A percentile compares a stretch with the other conserved stretches of the same genome.
phyloP scores from a whole-genome alignment of 2,797 vertebrate species.

The Enteromius paludinosus region DNA sequence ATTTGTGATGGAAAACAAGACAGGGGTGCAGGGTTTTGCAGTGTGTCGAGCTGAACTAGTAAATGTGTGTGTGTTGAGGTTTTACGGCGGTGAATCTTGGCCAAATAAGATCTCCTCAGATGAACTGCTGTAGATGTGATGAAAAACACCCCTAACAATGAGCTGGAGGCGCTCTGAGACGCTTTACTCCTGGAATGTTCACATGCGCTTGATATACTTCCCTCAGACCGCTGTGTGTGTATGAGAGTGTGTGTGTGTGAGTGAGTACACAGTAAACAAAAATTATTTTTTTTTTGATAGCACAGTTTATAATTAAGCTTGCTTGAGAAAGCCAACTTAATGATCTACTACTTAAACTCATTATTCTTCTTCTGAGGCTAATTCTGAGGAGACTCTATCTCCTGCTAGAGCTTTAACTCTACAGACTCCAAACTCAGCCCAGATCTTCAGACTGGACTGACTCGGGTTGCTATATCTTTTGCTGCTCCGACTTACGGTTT shows the following conservation, averaged over 20 bases:
- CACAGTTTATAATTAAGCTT: too few relatives aligned
- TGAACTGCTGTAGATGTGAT: not conserved
- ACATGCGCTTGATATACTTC: not conserved
- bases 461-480: too few relatives aligned
- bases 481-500: too few relatives aligned
- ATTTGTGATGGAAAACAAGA: not conserved
- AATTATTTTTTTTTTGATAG: too few relatives aligned
- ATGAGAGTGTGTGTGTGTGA: not conserved
- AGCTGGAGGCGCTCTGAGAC: not conserved
- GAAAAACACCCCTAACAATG: slow-evolving; percentile 4
- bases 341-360: too few relatives aligned
- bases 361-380: too few relatives aligned
- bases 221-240: not conserved
- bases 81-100: not conserved
- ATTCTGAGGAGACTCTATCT: too few relatives aligned
- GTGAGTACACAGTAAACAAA: too few relatives aligned
- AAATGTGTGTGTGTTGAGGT: not conserved
- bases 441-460: too few relatives aligned
- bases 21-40: not conserved
- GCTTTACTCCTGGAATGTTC: not conserved
- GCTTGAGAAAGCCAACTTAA: too few relatives aligned
- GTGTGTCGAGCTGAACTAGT: not conserved
- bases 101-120: not conserved
- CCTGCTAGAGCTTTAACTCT: too few relatives aligned
- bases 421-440: too few relatives aligned